Conservation (phyloP, 2,797 vertebrate species). For the Labroides dimidiatus region DNA sequence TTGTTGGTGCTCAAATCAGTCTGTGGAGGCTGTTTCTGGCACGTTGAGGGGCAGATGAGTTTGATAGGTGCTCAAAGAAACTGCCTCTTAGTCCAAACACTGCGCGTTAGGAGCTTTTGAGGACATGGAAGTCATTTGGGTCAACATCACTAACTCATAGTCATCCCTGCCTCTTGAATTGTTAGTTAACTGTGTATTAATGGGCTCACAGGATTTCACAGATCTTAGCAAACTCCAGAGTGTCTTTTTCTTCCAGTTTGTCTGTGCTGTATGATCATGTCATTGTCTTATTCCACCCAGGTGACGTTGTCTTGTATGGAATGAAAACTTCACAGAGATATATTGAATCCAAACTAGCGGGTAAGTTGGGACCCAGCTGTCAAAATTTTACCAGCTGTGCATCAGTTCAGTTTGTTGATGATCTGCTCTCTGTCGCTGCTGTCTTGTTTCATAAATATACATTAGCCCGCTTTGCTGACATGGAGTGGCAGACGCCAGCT, state of each 20-base stretch:
- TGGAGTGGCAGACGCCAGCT: conserved; percentile 91
- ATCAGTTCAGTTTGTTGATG: conserved; percentile 22
- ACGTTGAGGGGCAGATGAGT: conserved; percentile 35
- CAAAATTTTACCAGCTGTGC: conserved; percentile 4
- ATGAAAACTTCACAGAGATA: conserved; percentile 83
- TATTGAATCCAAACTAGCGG: conserved; percentile 73
- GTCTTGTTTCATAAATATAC: conserved; percentile 42
- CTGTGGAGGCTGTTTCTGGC: conserved; percentile 22
- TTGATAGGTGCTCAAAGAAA: conserved; percentile 25
- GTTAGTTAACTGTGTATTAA: neutral
- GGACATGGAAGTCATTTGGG: neutral
- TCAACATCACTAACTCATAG: neutral
- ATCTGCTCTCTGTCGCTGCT: conserved; percentile 25
- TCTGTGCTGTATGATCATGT: neutral
- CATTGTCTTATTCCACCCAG: conserved; percentile 31
- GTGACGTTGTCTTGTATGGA: conserved; percentile 55
- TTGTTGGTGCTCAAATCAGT: conserved; percentile 47
- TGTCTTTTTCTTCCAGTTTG: neutral
- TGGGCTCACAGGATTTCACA: neutral
- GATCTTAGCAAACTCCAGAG: neutral
- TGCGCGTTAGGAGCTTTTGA: conserved; percentile 4
- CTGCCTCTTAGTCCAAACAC: neutral
- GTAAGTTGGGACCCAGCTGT: conserved; percentile 57
- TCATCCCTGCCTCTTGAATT: no score
- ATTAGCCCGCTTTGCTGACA: conserved; percentile 79